Base-by-base conservation (phyloP, 2,113 vertebrate species). In the Gobius niger region DNA sequence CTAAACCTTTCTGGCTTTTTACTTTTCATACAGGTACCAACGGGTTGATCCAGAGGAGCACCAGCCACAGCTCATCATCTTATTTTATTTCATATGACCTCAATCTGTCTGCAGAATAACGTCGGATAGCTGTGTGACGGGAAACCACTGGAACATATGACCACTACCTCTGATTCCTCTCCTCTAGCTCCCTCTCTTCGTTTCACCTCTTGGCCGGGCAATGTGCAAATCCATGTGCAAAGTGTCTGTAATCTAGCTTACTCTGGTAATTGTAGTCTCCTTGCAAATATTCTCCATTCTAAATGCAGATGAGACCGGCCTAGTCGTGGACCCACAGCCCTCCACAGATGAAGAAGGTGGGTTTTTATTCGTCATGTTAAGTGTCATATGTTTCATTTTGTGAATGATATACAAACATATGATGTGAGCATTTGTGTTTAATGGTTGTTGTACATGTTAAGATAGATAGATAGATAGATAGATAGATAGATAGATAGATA, bases 201-300 rank as follows among this genome's bases (percentile, higher is more conserved):
- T 18, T 42, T 78, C 15, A 56, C 13, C 19, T 71, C 47, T 61
- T 78, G 81, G 88, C 89, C 91, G 94, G 94, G 92, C 92, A 93
- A 94, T 78, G 90, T 93, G 93, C 93, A 93, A 93, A 92, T 90
- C 88, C 67, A 68, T 65, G 78, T 34, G 83, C 82, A 0, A 83
- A 81, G 83, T 85, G 76, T 63, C 86, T 93, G 83, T 94, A 82
- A 93, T 93, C 88, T 94, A 87, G 84, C 90, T 96, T 93, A 94
- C 94, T 95, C 88, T 96, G 83, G 90, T 96, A 95, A 97, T 96
- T 94, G 96, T 97, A 98, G 96, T 98, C 94, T 98, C 95, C 93
- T 95, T 96, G 95, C 95, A 96, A 98, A 97, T 96, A 93, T 96
- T 96, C 94, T 98, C 95, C 94, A 93, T 96, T 98, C 95, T 98